A percentile compares a stretch with the other conserved stretches of the same genome.
Conservation (phyloP, 2,888 invertebrate species). For the Chymomyza amoena region DNA sequence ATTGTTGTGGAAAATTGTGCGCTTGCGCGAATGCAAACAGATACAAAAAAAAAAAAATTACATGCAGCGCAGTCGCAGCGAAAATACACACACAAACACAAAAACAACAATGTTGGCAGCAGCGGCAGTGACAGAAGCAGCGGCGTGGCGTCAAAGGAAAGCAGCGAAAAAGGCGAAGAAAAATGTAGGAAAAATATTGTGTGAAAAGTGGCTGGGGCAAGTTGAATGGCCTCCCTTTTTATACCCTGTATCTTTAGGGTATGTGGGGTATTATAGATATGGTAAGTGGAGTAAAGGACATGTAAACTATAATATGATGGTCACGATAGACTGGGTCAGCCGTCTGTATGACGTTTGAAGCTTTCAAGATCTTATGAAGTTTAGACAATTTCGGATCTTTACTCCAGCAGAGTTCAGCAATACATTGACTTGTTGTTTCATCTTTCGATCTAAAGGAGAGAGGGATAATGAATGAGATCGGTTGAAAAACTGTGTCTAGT, state of each 20-base stretch:
- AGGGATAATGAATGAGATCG: too few species aligned
- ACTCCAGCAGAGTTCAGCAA: too few species aligned
- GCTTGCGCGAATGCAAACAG: conserved; percentile 66
- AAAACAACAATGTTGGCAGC: background rate
- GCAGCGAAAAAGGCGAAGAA: conserved; percentile 43
- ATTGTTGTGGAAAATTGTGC: conserved; percentile 69
- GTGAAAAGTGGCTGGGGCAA: conserved; percentile 61
- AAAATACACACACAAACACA: conserved; percentile 15
- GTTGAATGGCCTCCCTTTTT: conserved; percentile 64
- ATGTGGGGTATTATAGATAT: background rate
- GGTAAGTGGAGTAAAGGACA: too few species aligned
- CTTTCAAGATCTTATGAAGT: too few species aligned
- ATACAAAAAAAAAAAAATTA: conserved; percentile 12
- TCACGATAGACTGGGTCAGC: too few species aligned
- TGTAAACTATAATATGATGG: too few species aligned
- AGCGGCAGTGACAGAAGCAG: conserved; percentile 30
- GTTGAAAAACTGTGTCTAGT: too few species aligned
- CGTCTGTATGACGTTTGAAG: too few species aligned
- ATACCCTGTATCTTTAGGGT: background rate
- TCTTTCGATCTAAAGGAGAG: too few species aligned
- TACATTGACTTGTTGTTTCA: too few species aligned
- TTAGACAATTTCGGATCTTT: too few species aligned
- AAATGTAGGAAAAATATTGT: conserved; percentile 65
- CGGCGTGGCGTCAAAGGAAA: conserved; percentile 24
- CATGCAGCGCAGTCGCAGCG: conserved; percentile 11